Percentiles rank a stretch among this genome's conserved stretches.
These are phyloP conservation scores for Arizona elegans DNA, from an alignment of 2,113 vertebrate species.

Conservation along the genomic window DNA sequence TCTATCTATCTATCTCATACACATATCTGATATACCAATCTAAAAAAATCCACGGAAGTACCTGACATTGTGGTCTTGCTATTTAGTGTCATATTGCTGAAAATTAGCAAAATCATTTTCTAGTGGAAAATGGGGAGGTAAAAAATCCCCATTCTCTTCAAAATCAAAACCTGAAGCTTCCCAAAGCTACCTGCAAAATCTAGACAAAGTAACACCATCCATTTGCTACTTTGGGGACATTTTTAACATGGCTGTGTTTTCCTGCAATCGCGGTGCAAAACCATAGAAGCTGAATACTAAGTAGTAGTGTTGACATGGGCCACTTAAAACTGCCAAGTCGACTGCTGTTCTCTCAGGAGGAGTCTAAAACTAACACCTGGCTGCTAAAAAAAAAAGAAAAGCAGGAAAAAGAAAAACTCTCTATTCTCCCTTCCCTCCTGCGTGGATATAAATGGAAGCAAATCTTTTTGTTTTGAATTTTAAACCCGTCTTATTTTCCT, in stretches of 20 bases:
- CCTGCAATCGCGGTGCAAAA: not conserved
- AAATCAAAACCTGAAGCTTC: not conserved
- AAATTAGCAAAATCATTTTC: not conserved
- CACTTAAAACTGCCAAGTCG: not conserved
- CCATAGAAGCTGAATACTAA: not conserved
- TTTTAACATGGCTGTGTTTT: not conserved
- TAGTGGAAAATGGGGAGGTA: not conserved
- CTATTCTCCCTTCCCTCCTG: not conserved
- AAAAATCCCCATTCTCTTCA: not conserved
- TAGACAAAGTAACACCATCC: not conserved
- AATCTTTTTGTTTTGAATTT: not conserved
- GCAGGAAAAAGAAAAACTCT: not conserved
- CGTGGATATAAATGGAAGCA: not conserved
- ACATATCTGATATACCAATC: not conserved
- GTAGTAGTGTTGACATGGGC: not conserved
- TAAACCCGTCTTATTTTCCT: not conserved
- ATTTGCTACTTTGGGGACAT: not conserved
- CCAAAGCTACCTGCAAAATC: not conserved
- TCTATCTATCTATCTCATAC: not conserved
- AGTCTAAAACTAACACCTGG: not conserved
- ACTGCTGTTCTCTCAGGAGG: not conserved
- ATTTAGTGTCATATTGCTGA: not conserved
- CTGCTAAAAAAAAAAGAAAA: not conserved
- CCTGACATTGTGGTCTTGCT: not conserved
- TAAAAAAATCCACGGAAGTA: not conserved